phyloP scores from a whole-genome alignment of 2,797 vertebrate genomes.

The Champsocephalus gunnari region DNA sequence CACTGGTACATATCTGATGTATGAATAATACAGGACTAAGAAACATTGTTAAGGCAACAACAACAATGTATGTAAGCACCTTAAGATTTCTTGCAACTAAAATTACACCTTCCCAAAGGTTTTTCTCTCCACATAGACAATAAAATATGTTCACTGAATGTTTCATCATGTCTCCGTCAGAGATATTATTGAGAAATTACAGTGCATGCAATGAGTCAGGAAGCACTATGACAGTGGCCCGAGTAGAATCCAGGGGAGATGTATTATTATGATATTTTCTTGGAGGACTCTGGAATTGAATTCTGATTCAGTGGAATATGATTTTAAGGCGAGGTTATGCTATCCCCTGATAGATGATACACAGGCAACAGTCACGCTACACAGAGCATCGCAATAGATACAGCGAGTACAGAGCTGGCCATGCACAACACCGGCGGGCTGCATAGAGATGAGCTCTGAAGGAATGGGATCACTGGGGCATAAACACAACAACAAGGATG shows the following conservation, averaged over 20 bases:
- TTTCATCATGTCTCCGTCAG: conserved; percentile 66
- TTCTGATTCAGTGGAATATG: conserved; percentile 81
- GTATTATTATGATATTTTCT: conserved; percentile 80
- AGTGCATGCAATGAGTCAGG: conserved; percentile 70
- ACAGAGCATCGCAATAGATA: conserved; percentile 73
- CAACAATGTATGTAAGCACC: conserved; percentile 74
- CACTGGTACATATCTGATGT: conserved; percentile 57
- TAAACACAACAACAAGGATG: conserved; percentile 65
- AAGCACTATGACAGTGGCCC: conserved; percentile 65
- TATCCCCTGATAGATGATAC: conserved; percentile 77
- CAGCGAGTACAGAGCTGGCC: conserved; percentile 63
- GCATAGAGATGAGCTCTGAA: conserved; percentile 72
- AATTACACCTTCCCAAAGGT: conserved; percentile 68
- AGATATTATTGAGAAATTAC: conserved; percentile 76
- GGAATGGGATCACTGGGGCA: conserved; percentile 63
- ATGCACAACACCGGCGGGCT: conserved; percentile 62
- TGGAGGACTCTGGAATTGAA: conserved; percentile 79
- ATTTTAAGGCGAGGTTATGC: conserved; percentile 78
- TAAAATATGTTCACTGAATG: conserved; percentile 71
- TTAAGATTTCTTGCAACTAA: conserved; percentile 77
- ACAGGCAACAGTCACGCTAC: conserved; percentile 75
- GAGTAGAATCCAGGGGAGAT: conserved; percentile 74
- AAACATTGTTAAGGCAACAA: conserved; percentile 64
- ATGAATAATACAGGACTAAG: conserved; percentile 77
- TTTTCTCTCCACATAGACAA: conserved; percentile 45